Base-by-base conservation (phyloP, 2,797 vertebrate species). In the Karalla daura region DNA sequence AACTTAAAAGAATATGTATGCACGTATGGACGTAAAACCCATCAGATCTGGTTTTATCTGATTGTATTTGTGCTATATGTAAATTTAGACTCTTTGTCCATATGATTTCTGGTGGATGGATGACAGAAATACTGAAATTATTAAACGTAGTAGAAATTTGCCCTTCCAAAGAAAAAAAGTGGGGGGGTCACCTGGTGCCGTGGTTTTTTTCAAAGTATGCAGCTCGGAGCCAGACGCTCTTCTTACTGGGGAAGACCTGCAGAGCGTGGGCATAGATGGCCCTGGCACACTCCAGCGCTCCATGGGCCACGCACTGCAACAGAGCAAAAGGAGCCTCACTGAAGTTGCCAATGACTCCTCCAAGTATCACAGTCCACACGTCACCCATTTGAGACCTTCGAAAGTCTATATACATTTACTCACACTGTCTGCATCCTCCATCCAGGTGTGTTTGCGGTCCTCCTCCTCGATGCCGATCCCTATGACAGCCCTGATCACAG, bases 121-220 rank as follows among this genome's bases (percentile, higher is more conserved):
- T n/a, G n/a, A n/a, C n/a, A n/a, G n/a, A n/a, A n/a, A n/a, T n/a
- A n/a, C n/a, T n/a, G n/a, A n/a, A n/a, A n/a, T n/a, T n/a, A n/a
- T n/a, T n/a, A n/a, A n/a, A n/a, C n/a, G n/a, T n/a, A n/a, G n/a
- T n/a, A n/a, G n/a, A n/a, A n/a, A n/a, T n/a, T n/a, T n/a, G n/a
- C n/a, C n/a, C n/a, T n/a, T n/a, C n/a, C n/a, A n/a, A n/a, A n/a
- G n/a, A n/a, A n/a, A n/a, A n/a, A n/a, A n/a, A n/a, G n/a, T n/a
- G n/a, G n/a, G n/a, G n/a, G n/a, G 24, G 40, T 87, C 75, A 98
- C 98, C 98, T 95, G 15, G 98, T 99, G 12, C 98, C 98, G 0
- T 99, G 94, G 85, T 95, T 99, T 89, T 99, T 99, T 63, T 99
- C 98, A 43, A 99, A 99, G 90, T 99, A 99, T 0, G 98, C 98